A percentile compares a stretch with the other conserved stretches of the same genome.
phyloP scores from a whole-genome alignment of 2,888 invertebrate genomes.

The Stratiomys singularior region DNA sequence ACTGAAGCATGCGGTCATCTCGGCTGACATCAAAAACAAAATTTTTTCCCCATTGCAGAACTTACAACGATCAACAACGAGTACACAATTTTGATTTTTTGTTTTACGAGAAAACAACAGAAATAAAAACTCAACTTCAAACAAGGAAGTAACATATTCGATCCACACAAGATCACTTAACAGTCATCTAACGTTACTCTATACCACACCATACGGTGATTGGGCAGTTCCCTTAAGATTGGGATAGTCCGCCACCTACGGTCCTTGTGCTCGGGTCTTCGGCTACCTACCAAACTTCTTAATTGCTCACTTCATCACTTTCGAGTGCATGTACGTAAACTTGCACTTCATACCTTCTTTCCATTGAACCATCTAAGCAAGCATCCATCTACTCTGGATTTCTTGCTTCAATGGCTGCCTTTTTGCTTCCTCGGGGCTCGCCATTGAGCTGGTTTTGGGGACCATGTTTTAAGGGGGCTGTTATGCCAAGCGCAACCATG shows the following conservation, averaged over 20 bases:
- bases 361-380: constrained; percentile 31
- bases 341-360: constrained; percentile 31
- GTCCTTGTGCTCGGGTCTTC: constrained; percentile 6
- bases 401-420: neutral
- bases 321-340: constrained; percentile 43
- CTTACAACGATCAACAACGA: neutral
- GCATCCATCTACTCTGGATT: constrained; percentile 15
- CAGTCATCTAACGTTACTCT: constrained; percentile 40
- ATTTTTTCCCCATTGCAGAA: constrained; percentile 1
- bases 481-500: neutral
- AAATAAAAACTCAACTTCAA: constrained; percentile 39
- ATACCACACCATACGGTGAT: constrained; percentile 39
- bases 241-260: constrained; percentile 44
- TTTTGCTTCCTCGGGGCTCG: neutral
- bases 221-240: constrained; percentile 45
- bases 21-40: constrained; percentile 36
- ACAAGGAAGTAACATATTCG: constrained; percentile 42
- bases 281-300: constrained; percentile 43
- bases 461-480: neutral
- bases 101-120: constrained; percentile 1
- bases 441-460: neutral
- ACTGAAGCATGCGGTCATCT: constrained; percentile 4
- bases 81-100: neutral
- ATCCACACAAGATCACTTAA: constrained; percentile 36
- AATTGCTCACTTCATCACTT: constrained; percentile 46